These are phyloP conservation scores for Neogobius melanostomus DNA, from an alignment of 2,113 vertebrate genomes.

Conservation along the genomic window DNA sequence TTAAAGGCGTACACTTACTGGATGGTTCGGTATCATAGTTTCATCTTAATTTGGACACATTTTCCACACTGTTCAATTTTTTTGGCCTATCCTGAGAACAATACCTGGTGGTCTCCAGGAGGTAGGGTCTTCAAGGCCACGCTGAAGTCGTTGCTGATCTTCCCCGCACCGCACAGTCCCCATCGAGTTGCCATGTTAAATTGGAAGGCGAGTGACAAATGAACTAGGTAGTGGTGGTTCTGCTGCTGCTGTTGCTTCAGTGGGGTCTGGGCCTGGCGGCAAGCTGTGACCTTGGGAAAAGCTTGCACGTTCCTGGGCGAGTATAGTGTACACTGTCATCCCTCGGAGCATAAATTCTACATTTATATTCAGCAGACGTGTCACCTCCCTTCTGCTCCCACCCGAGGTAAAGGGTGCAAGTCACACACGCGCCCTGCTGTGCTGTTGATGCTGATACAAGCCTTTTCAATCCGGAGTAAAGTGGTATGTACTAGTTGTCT, in stretches of 20 bases:
- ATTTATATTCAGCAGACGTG: constrained; percentile 65
- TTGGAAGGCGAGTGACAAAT: constrained; percentile 42
- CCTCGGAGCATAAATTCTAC: constrained; percentile 26
- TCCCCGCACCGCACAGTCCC: constrained; percentile 78
- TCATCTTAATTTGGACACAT: background rate
- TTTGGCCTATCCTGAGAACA: background rate
- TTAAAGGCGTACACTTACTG: background rate
- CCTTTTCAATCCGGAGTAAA: constrained; percentile 31
- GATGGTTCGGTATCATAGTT: background rate
- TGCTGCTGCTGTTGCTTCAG: constrained; percentile 45
- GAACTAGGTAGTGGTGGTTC: constrained; percentile 15
- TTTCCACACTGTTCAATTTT: background rate
- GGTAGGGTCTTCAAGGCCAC: constrained; percentile 73
- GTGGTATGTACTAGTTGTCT: constrained; percentile 44
- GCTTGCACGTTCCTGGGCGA: constrained; percentile 33
- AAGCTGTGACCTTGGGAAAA: constrained; percentile 53
- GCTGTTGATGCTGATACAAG: constrained; percentile 44
- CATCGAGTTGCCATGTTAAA: constrained; percentile 75
- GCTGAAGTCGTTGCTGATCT: constrained; percentile 80
- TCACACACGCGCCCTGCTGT: constrained; percentile 12
- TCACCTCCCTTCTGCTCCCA: constrained; percentile 49
- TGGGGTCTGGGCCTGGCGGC: constrained; percentile 31
- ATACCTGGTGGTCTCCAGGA: constrained; percentile 78
- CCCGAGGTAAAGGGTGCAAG: constrained; percentile 39
- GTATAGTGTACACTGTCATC: constrained; percentile 26